A percentile compares a stretch with the other conserved stretches of the same genome.
Evolutionary conservation across 2,113 vertebrate species (phyloP).

Genomic region (Pogonocichla stellata): DNA sequence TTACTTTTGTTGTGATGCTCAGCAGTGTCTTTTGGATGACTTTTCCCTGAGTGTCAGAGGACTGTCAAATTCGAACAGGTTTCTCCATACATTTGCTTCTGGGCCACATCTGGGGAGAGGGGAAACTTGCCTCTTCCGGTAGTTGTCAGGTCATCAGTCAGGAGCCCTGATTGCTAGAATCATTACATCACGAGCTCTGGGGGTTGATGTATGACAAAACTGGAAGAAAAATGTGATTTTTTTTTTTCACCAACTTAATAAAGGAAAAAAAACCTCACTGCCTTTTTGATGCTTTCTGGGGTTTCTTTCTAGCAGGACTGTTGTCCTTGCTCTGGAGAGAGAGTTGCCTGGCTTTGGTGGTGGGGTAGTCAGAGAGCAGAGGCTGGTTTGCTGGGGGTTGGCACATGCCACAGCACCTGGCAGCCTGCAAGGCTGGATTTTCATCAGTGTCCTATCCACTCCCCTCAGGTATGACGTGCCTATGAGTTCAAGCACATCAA

Average conservation of each 20-base stretch:
- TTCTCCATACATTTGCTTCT: neutral
- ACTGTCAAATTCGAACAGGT: neutral
- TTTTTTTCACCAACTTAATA: neutral
- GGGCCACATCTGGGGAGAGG: neutral
- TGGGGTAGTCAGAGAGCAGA: neutral
- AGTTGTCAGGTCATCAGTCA: neutral
- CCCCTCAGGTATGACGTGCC: neutral
- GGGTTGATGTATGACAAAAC: neutral
- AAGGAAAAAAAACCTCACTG: neutral
- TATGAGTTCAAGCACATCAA: neutral
- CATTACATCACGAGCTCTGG: neutral
- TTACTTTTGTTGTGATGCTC: neutral
- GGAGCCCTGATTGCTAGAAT: neutral
- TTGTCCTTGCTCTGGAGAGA: neutral
- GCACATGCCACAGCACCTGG: no score
- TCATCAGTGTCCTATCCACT: neutral
- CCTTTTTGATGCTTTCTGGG: neutral
- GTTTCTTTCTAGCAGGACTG: neutral
- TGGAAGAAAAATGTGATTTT: neutral
- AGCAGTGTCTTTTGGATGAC: neutral
- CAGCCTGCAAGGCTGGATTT: neutral
- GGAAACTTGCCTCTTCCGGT: neutral
- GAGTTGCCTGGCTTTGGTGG: neutral
- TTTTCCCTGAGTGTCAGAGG: neutral
- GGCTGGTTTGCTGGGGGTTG: fast-evolving